Conservation (phyloP, 2,797 vertebrate genomes). For the Gambelia wislizenii region DNA sequence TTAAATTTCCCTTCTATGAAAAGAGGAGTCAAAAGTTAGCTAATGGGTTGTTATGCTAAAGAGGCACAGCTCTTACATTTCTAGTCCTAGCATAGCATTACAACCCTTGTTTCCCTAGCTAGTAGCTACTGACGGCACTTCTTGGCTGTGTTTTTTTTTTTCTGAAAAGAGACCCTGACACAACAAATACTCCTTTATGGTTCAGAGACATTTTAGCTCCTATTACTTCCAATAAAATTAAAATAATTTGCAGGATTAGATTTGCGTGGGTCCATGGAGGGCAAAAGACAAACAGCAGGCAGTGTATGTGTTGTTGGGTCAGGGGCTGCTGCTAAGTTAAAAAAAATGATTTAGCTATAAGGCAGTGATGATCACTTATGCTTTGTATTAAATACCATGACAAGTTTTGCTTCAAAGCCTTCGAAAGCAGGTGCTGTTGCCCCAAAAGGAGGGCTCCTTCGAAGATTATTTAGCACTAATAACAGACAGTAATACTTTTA, state of each 20-base stretch:
- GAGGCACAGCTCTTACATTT: neutral
- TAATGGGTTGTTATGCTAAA: neutral
- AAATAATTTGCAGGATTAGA: constrained; percentile 11
- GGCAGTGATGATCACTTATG: neutral
- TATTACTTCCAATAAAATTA: constrained; percentile 11
- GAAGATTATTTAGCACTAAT: neutral
- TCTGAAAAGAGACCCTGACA: constrained; percentile 4
- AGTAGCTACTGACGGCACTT: neutral
- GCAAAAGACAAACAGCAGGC: neutral
- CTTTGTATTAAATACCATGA: neutral
- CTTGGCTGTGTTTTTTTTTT: neutral
- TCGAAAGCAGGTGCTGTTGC: neutral
- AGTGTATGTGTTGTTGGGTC: neutral
- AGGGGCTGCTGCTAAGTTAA: neutral
- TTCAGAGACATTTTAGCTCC: neutral
- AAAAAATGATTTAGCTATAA: neutral
- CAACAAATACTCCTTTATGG: neutral
- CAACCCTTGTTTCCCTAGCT: neutral
- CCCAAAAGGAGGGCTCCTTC: neutral
- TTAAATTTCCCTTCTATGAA: neutral
- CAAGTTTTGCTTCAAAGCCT: neutral
- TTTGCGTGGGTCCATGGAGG: neutral
- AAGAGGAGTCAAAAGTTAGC: neutral
- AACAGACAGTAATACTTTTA: neutral
- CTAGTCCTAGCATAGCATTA: neutral